Evolutionary conservation across 2,888 invertebrate species (phyloP), one percentile per base, ranked within the genome.

Genomic region (Physocephala rufipes): DNA sequence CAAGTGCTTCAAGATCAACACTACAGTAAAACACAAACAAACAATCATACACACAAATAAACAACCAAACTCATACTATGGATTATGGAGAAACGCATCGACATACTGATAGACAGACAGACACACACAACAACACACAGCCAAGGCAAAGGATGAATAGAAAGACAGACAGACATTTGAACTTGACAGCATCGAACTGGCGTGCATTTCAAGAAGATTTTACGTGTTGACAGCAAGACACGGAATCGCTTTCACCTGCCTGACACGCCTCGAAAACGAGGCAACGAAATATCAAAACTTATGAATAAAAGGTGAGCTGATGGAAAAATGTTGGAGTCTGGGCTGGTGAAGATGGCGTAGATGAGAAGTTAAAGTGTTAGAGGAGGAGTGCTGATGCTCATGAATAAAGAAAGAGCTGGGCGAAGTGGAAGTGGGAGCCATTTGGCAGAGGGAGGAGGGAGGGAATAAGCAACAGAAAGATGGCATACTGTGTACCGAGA

Each of bases 201-300:
- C 47, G 45, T n/a, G 26, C 61, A 28, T 61, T 55, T 19, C 53
- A 65, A 58, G 65, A 49, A 24, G 65, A 53, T 61, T 68, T 30
- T 16, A 24, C 55, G 71, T 36, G 63, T 68, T 72, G 72, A 69
- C 69, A 65, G 58, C 59, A 36, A n/a, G 65, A 65, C 70, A 70
- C 28, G 64, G 61, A 67, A 55, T 71, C 67, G 67, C 71, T 61
- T 67, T 67, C 47, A 62, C 55, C 45, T 70, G 70, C 55, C 36
- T 9, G 36, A 36, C 70, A 66, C 28, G 61, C n/a, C 59, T 12
- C 12, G 43, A 5, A n/a, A 26, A 26, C 43, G 21, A 36, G 30
- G 36, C 13, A 61, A 61, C 1, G 1, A 24, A n/a, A n/a, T 53
- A n/a, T 9, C 9, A 9, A 36, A 36, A 36, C 36, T 36, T 36